These are phyloP conservation scores for Heliconius aoede DNA, from an alignment of 2,888 invertebrate species.

Conservation along the genomic window DNA sequence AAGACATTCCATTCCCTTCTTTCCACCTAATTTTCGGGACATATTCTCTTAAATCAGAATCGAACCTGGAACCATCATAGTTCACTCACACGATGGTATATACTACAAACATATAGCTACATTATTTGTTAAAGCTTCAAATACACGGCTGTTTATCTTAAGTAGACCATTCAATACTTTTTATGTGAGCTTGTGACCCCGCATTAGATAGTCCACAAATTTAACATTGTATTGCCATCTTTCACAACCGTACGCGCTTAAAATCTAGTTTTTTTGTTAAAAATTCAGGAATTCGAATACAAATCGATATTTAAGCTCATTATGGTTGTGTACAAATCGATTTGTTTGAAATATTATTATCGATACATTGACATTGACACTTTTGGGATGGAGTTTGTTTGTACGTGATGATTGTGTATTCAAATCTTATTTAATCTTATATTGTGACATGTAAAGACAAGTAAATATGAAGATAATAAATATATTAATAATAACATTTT, in stretches of 20 bases:
- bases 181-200: conserved; percentile 59
- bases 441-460: no score
- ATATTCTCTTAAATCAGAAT: no score
- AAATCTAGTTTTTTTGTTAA: conserved; percentile 48
- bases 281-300: conserved; percentile 48
- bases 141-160: conserved; percentile 56
- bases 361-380: conserved; percentile 42
- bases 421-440: background rate
- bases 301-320: conserved; percentile 50
- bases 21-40: no score
- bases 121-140: background rate
- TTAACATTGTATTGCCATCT: conserved; percentile 46
- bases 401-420: conserved; percentile 23
- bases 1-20: no score
- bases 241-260: conserved; percentile 49
- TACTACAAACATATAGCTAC: background rate
- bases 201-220: conserved; percentile 45
- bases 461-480: no score
- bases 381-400: conserved; percentile 25
- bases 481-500: no score
- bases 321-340: conserved; percentile 44
- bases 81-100: background rate
- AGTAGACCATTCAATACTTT: conserved; percentile 61
- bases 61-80: no score
- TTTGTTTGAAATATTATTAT: conserved; percentile 45